Evolutionary conservation across 2,888 invertebrate genomes (phyloP).

Genomic region (Cremastinae sp.): DNA sequence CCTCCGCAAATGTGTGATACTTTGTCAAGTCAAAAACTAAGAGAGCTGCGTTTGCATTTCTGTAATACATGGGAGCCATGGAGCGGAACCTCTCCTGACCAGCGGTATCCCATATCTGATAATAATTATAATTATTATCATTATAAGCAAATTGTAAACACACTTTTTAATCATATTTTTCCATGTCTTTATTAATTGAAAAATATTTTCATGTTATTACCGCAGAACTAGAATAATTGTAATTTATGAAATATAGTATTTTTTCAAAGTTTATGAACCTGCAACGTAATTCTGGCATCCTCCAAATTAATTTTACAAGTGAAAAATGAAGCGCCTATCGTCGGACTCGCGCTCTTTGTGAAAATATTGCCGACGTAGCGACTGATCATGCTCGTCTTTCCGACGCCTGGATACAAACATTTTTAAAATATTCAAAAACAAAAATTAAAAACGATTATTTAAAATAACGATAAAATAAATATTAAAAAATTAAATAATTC

Average conservation of each 20-base stretch:
- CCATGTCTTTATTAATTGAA: no score
- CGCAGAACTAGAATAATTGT: no score
- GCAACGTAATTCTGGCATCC: constrained; percentile 87
- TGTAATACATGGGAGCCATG: constrained; percentile 97
- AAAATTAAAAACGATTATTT: not conserved
- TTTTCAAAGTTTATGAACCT: constrained; percentile 82
- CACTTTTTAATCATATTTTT: no score
- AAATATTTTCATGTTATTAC: no score
- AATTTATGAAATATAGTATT: no score
- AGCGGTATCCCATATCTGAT: constrained; percentile 93
- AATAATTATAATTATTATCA: no score
- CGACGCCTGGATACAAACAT: constrained; percentile 88
- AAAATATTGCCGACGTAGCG: constrained; percentile 91
- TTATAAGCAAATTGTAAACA: not conserved
- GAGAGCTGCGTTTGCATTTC: constrained; percentile 94
- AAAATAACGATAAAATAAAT: no score
- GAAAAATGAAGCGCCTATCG: constrained; percentile 95
- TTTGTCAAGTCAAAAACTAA: constrained; percentile 93
- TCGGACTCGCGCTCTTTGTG: constrained; percentile 88
- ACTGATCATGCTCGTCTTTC: constrained; percentile 93
- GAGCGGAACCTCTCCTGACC: constrained; percentile 94
- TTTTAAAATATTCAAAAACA: not conserved
- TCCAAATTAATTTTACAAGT: constrained; percentile 90
- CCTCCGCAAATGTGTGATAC: constrained; percentile 87
- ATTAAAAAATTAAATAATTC: no score